A percentile compares a stretch with the other conserved stretches of the same genome.
Conservation (phyloP, 2,797 vertebrate genomes). For the Hyperoplus immaculatus region DNA sequence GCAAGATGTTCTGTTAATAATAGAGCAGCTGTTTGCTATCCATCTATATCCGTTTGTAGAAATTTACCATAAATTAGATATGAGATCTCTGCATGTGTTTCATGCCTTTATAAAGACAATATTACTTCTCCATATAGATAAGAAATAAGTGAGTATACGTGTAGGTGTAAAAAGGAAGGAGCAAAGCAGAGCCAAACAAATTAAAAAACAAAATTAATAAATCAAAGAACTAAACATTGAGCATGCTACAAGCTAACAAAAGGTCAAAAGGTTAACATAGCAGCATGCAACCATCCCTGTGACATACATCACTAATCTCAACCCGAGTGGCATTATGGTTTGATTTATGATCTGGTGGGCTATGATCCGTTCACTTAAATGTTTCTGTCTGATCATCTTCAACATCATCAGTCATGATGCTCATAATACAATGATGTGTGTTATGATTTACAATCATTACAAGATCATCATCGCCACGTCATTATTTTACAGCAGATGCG, state of each 20-base stretch:
- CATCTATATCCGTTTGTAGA: background rate
- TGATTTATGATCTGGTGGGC: constrained; percentile 18
- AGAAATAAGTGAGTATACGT: background rate
- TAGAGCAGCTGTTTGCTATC: background rate
- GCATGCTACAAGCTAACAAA: background rate
- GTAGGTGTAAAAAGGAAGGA: background rate
- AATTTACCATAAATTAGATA: background rate
- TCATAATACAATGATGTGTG: constrained; percentile 44
- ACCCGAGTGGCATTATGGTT: background rate
- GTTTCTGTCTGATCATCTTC: constrained; percentile 38
- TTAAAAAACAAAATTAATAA: background rate
- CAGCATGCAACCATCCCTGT: background rate
- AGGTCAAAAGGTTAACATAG: background rate
- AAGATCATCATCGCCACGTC: constrained; percentile 35
- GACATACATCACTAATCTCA: constrained; percentile 16
- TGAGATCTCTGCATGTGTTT: background rate
- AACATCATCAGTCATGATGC: constrained; percentile 47
- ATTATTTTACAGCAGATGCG: constrained; percentile 29
- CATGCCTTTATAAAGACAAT: background rate
- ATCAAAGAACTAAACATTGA: background rate
- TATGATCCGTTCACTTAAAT: constrained; percentile 24
- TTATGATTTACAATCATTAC: constrained; percentile 52
- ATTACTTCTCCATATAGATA: background rate
- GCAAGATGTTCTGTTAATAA: background rate
- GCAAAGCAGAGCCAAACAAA: background rate